Evolutionary conservation across 2,888 invertebrate genomes (phyloP).

Genomic region (Pardosa pseudoannulata): DNA sequence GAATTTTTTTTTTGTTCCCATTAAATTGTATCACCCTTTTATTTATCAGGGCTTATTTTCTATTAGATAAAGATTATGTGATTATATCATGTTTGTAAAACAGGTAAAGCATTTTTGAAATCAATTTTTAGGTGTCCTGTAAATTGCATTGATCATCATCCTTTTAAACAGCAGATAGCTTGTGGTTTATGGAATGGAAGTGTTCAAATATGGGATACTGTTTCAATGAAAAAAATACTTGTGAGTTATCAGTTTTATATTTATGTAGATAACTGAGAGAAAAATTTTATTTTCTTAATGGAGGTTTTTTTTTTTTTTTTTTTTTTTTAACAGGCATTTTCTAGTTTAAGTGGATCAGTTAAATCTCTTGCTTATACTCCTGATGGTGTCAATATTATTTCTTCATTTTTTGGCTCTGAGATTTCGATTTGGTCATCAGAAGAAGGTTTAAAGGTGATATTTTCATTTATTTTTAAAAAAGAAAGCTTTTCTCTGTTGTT

Average conservation of each 20-base stretch:
- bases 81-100: too few species aligned
- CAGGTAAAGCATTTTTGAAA: too few species aligned
- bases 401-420: slow-evolving; percentile 53
- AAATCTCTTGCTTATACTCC: slow-evolving; percentile 43
- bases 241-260: slow-evolving; percentile 56
- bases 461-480: neutral
- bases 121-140: slow-evolving; percentile 69
- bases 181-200: slow-evolving; percentile 73
- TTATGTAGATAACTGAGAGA: neutral
- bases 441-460: slow-evolving; percentile 46
- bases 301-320: too few species aligned
- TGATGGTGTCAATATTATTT: slow-evolving; percentile 52
- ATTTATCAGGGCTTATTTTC: too few species aligned
- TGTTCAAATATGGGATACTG: slow-evolving; percentile 71
- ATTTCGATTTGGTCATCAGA: slow-evolving; percentile 55
- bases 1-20: too few species aligned
- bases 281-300: neutral
- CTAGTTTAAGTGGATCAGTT: slow-evolving; percentile 31
- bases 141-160: slow-evolving; percentile 72
- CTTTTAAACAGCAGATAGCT: slow-evolving; percentile 49
- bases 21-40: too few species aligned
- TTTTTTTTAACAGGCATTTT: slow-evolving; percentile 21
- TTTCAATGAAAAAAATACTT: slow-evolving; percentile 57
- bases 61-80: too few species aligned
- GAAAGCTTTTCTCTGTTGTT: neutral